phyloP scores from a whole-genome alignment of 1,140 invertebrate genomes.

The Babylonia areolata region DNA sequence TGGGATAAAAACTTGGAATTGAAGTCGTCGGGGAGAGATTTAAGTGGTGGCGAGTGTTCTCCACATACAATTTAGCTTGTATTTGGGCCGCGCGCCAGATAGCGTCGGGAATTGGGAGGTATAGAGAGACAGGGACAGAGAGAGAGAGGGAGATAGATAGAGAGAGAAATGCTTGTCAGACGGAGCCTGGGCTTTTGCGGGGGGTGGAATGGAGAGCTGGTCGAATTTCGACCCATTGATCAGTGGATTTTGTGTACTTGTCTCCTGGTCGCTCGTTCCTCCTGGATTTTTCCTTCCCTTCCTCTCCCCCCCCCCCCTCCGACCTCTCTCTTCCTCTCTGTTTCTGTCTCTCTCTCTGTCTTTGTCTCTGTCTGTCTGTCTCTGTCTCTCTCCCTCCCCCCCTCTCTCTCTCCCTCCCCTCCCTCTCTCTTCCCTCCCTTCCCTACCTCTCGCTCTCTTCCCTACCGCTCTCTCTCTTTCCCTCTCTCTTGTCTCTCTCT shows the following conservation, averaged over 20 bases:
- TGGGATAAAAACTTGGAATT: slow-evolving; percentile 28
- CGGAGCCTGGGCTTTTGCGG: neutral
- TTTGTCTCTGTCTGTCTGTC: neutral
- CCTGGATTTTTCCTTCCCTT: no score
- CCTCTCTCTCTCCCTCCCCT: no score
- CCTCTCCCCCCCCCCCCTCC: neutral
- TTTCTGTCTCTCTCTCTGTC: neutral
- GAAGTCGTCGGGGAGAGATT: slow-evolving; percentile 16
- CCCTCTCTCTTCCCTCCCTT: no score
- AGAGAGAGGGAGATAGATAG: no score
- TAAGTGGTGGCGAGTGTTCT: slow-evolving; percentile 19
- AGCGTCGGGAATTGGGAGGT: neutral
- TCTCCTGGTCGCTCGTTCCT: neutral
- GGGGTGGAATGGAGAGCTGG: neutral
- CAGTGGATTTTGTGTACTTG: neutral
- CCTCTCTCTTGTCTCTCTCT: no score
- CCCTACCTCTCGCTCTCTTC: no score
- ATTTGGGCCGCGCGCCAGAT: slow-evolving; percentile 4
- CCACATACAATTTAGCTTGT: slow-evolving; percentile 20
- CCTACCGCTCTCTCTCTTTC: no score
- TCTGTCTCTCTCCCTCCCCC: neutral
- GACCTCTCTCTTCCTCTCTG: neutral
- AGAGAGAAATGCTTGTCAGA: neutral
- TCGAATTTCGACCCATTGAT: neutral
- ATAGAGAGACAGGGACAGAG: no score